These are phyloP conservation scores for Schizotus pectinicornis DNA, from an alignment of 2,888 invertebrate genomes.

Conservation along the genomic window DNA sequence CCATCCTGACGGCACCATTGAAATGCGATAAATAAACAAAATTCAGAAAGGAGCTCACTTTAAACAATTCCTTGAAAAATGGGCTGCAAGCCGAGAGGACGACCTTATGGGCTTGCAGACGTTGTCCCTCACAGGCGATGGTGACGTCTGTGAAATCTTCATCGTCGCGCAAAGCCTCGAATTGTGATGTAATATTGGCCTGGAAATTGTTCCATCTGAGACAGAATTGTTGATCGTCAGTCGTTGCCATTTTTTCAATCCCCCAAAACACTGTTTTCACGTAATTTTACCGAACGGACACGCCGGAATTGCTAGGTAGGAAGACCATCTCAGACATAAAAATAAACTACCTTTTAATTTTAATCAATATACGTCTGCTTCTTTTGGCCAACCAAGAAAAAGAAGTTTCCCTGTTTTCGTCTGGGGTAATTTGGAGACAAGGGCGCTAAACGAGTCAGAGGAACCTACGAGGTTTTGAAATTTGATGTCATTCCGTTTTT, in stretches of 20 bases:
- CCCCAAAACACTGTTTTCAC: constrained; percentile 18
- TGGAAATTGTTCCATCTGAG: constrained; percentile 90
- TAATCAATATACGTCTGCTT: constrained; percentile 57
- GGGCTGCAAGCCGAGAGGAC: constrained; percentile 87
- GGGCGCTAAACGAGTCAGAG: too few relatives aligned
- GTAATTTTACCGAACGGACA: constrained; percentile 21
- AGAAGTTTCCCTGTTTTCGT: constrained; percentile 52
- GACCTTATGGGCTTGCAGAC: constrained; percentile 85
- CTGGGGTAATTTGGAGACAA: constrained; percentile 7
- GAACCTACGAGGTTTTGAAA: too few relatives aligned
- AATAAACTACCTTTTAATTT: constrained; percentile 56
- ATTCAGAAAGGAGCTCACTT: constrained; percentile 65
- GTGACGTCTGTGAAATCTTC: constrained; percentile 90
- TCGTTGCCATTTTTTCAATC: constrained; percentile 52
- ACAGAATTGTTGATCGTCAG: constrained; percentile 85
- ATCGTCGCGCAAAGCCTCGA: constrained; percentile 82
- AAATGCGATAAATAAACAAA: not conserved
- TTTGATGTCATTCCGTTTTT: too few relatives aligned
- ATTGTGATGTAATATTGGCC: constrained; percentile 85
- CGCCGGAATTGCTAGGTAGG: constrained; percentile 21
- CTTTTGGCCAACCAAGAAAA: constrained; percentile 58
- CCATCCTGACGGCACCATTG: constrained; percentile 16
- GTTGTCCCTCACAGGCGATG: constrained; percentile 83
- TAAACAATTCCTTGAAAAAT: constrained; percentile 85
- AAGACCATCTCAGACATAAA: constrained; percentile 50